Conservation (phyloP, 2,113 vertebrate species). For the Ahaetulla prasina region DNA sequence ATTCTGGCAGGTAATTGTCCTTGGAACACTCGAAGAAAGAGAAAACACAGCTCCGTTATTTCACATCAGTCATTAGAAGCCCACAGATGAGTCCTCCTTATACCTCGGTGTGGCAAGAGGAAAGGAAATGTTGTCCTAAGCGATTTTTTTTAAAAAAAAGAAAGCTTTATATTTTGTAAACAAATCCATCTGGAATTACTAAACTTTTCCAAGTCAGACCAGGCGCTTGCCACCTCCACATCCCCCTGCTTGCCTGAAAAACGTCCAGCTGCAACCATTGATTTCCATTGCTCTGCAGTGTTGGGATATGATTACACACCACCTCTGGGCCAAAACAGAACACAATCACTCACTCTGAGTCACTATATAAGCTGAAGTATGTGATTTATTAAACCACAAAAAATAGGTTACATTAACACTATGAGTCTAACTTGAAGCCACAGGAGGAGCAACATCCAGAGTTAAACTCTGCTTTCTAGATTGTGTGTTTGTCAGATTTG, state of each 20-base stretch:
- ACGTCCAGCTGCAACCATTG: slow-evolving; percentile 55
- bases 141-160: slow-evolving; percentile 43
- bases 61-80: slow-evolving; percentile 39
- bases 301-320: slow-evolving; percentile 59
- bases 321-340: slow-evolving; percentile 60
- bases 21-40: slow-evolving; percentile 33
- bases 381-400: slow-evolving; percentile 70
- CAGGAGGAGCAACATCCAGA: slow-evolving; percentile 46
- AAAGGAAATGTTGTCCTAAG: slow-evolving; percentile 44
- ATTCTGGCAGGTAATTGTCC: slow-evolving; percentile 50
- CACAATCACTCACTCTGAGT: slow-evolving; percentile 70
- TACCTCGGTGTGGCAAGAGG: slow-evolving; percentile 42
- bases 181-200: slow-evolving; percentile 65
- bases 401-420: slow-evolving; percentile 55
- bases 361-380: slow-evolving; percentile 66
- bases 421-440: slow-evolving; percentile 61
- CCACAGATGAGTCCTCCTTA: slow-evolving; percentile 27
- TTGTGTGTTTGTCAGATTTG: slow-evolving; percentile 33
- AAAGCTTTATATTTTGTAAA: slow-evolving; percentile 69
- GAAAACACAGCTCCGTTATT: slow-evolving; percentile 28
- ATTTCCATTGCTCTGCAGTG: slow-evolving; percentile 60
- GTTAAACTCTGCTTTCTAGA: slow-evolving; percentile 48
- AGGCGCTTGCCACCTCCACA: slow-evolving; percentile 48
- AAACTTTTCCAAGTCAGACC: slow-evolving; percentile 43
- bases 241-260: slow-evolving; percentile 54